phyloP scores from a whole-genome alignment of 2,797 vertebrate species.

The Champsocephalus esox region DNA sequence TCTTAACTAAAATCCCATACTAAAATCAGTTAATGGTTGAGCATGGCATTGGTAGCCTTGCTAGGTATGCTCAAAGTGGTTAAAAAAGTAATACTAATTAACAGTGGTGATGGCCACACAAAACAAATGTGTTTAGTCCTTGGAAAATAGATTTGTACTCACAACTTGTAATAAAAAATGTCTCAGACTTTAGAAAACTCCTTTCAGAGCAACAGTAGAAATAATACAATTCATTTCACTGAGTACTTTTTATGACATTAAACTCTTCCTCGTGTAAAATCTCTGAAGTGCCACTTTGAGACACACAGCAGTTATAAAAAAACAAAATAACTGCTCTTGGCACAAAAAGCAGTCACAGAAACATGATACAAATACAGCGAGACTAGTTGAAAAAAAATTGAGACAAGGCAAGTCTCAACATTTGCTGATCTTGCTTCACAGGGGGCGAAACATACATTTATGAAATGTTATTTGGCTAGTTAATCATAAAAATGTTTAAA shows the following conservation, averaged over 20 bases:
- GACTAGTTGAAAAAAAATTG: background rate
- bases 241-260: background rate
- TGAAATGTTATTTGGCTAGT: background rate
- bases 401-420: background rate
- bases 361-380: background rate
- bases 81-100: constrained; percentile 1
- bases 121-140: background rate
- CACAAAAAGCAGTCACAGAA: constrained; percentile 4
- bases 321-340: background rate
- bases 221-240: background rate
- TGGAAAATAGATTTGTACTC: background rate
- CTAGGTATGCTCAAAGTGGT: no score
- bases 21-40: constrained; percentile 2
- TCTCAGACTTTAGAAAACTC: background rate
- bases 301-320: background rate
- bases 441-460: background rate
- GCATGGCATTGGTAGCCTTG: background rate
- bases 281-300: constrained; percentile 3
- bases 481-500: background rate
- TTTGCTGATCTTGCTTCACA: background rate
- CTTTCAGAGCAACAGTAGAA: background rate
- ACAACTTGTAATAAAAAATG: background rate
- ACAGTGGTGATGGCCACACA: background rate
- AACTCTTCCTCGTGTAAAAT: constrained; percentile 6
- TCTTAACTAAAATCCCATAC: background rate